phyloP scores from a whole-genome alignment of 92 coral and sea anemone genomes.

The Palythoa caribaeorum region DNA sequence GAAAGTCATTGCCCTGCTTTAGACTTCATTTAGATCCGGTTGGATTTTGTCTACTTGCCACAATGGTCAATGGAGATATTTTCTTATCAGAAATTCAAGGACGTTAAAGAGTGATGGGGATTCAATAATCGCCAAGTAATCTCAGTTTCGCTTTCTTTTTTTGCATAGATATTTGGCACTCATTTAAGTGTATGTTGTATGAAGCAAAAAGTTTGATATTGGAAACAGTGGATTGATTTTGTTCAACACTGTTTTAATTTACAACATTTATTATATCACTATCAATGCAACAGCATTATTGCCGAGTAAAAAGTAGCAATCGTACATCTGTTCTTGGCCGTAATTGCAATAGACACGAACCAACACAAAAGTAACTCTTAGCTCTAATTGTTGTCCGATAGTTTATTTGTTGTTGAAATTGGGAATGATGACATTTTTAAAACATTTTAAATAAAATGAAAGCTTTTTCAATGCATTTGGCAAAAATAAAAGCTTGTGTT shows the following conservation, averaged over 20 bases:
- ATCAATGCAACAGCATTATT: neutral
- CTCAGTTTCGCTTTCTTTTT: neutral
- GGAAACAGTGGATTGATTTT: neutral
- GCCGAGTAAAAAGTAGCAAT: neutral
- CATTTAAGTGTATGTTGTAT: neutral
- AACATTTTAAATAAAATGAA: neutral
- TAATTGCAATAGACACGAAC: neutral
- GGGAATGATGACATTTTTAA: neutral
- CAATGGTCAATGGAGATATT: slow-evolving; percentile 29
- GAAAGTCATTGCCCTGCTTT: slow-evolving; percentile 10
- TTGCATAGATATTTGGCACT: neutral
- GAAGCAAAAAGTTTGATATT: neutral
- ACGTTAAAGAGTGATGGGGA: neutral
- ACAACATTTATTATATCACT: neutral
- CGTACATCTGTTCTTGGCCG: neutral
- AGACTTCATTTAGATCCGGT: slow-evolving; percentile 14
- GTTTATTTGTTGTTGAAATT: neutral
- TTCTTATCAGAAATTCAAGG: slow-evolving; percentile 15
- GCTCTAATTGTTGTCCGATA: neutral
- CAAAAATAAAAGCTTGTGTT: neutral
- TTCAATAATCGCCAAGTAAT: slow-evolving; percentile 27
- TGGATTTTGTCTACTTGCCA: neutral
- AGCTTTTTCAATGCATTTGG: neutral
- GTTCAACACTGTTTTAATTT: neutral
- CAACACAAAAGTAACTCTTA: neutral